Conservation (phyloP, 2,888 invertebrate species). For the Chaitophorus viminalis region DNA sequence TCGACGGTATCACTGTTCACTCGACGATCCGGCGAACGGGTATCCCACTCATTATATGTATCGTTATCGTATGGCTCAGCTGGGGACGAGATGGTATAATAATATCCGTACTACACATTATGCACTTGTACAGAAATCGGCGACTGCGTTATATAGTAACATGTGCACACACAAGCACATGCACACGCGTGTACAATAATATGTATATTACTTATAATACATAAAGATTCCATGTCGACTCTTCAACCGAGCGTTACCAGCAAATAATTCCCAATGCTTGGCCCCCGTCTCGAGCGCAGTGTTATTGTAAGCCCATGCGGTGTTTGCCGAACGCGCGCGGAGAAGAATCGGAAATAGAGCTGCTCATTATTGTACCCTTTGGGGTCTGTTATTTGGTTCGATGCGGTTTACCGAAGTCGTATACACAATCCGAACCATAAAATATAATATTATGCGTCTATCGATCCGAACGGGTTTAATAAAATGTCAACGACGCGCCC, state of each 20-base stretch:
- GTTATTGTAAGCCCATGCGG: not conserved
- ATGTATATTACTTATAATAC: too few species aligned
- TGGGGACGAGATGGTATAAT: too few species aligned
- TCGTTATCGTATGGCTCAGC: too few species aligned
- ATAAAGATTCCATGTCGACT: not conserved
- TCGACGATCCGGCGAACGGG: too few species aligned
- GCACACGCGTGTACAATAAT: too few species aligned
- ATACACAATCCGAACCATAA: not conserved
- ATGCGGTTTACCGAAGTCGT: not conserved
- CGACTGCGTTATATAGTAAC: too few species aligned
- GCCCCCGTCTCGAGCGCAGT: not conserved
- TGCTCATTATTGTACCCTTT: not conserved
- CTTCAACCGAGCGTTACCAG: not conserved
- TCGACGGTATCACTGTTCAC: too few species aligned
- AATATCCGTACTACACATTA: too few species aligned
- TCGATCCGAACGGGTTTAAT: not conserved
- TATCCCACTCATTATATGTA: too few species aligned
- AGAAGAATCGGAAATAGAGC: not conserved
- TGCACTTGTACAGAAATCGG: too few species aligned
- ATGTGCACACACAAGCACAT: too few species aligned
- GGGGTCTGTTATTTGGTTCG: not conserved
- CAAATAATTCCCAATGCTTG: not conserved
- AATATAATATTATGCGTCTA: not conserved
- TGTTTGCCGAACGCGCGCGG: not conserved
- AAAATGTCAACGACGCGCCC: not conserved